These are phyloP conservation scores for Gracilinanus agilis DNA, from an alignment of 2,113 vertebrate species.

Conservation along the genomic window DNA sequence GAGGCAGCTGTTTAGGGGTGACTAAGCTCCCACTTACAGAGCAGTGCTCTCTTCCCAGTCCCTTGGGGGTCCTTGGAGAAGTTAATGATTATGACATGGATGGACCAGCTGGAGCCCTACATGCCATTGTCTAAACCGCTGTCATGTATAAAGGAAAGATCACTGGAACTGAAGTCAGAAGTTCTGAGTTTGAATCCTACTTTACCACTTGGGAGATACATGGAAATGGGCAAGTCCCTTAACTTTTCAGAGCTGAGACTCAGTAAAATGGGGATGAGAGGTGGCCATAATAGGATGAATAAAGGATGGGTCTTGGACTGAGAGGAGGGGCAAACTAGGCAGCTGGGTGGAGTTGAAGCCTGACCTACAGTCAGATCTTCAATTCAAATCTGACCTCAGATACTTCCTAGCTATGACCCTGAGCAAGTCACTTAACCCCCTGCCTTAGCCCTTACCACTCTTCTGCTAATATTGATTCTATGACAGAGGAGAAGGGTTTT, in stretches of 20 bases:
- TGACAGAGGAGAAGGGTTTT: too few species aligned
- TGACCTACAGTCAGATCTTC: too few species aligned
- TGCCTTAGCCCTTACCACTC: too few species aligned
- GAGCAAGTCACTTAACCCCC: too few species aligned
- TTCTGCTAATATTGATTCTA: too few species aligned
- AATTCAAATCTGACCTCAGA: too few species aligned
- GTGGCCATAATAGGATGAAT: too few species aligned
- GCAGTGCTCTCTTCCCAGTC: neutral
- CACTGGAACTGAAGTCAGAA: neutral
- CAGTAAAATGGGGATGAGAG: neutral
- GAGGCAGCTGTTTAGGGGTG: neutral
- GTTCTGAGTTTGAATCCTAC: neutral
- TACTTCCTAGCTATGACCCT: too few species aligned
- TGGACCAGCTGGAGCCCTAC: neutral
- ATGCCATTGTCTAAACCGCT: neutral
- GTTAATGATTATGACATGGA: constrained; percentile 1
- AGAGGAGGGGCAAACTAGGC: too few species aligned
- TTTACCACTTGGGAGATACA: neutral
- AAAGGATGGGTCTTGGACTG: too few species aligned
- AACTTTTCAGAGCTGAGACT: neutral
- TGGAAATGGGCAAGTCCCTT: neutral
- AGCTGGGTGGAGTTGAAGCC: too few species aligned
- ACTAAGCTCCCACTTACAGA: neutral
- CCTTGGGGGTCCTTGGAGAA: neutral
- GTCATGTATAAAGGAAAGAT: neutral